Percentiles rank a stretch among this genome's conserved stretches.
These are phyloP conservation scores for Euura saliciscinereae DNA, from an alignment of 1,140 invertebrate species.

Conservation along the genomic window DNA sequence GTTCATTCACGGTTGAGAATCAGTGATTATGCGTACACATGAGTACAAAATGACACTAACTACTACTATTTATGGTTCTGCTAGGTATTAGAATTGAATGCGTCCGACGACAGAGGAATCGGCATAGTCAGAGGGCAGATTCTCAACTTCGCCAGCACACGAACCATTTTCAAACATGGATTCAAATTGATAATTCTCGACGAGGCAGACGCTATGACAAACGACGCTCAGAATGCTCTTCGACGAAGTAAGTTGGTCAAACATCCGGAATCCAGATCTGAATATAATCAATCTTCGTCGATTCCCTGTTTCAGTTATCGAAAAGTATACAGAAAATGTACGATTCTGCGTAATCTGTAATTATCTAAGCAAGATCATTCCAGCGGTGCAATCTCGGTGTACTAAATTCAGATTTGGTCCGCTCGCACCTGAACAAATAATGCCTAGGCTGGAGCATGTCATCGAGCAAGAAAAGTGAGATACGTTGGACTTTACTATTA, in stretches of 20 bases:
- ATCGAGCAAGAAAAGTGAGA: slow-evolving; percentile 83
- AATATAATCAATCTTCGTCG: not conserved
- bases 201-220: slow-evolving; percentile 99
- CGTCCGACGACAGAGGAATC: slow-evolving; percentile 99
- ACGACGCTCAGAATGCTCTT: slow-evolving; percentile 98
- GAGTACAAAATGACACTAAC: too few species aligned
- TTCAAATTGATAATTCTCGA: slow-evolving; percentile 98
- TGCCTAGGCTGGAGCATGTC: slow-evolving; percentile 88
- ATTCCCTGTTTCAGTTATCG: slow-evolving; percentile 79
- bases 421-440: slow-evolving; percentile 82
- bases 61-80: not conserved
- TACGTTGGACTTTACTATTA: too few species aligned
- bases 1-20: too few species aligned
- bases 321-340: slow-evolving; percentile 98
- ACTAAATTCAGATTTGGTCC: slow-evolving; percentile 98
- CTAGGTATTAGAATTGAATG: slow-evolving; percentile 93
- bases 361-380: slow-evolving; percentile 98
- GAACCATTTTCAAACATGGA: slow-evolving; percentile 91
- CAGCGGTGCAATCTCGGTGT: slow-evolving; percentile 96
- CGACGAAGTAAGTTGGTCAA: slow-evolving; percentile 79
- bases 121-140: slow-evolving; percentile 95
- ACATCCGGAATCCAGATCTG: slow-evolving; percentile 14
- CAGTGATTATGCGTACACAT: too few species aligned
- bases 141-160: slow-evolving; percentile 97
- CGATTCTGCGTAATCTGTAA: slow-evolving; percentile 99